Evolutionary conservation across 2,113 vertebrate genomes (phyloP).

Genomic region (Gallinago undulata): DNA sequence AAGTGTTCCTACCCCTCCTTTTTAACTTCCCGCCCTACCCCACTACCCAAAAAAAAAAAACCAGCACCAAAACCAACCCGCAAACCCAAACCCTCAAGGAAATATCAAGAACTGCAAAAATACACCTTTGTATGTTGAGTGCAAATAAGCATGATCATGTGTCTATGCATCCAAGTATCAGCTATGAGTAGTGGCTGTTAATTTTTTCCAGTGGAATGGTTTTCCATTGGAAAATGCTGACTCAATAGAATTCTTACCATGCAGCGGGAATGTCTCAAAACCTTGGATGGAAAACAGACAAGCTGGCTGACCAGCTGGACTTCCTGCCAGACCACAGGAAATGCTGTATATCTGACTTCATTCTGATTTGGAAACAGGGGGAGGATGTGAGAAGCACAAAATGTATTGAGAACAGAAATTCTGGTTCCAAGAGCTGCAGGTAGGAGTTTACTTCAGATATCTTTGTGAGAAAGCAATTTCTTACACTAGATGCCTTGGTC

Average conservation of each 20-base stretch:
- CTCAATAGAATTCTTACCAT: neutral
- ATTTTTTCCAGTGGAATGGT: neutral
- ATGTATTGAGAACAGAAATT: neutral
- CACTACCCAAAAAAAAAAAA: neutral
- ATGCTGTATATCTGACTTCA: neutral
- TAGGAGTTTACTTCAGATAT: neutral
- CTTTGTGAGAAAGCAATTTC: neutral
- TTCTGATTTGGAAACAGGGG: neutral
- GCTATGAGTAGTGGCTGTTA: neutral
- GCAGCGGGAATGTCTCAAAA: neutral
- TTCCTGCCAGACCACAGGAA: neutral
- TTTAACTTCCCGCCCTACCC: neutral
- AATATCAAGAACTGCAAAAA: neutral
- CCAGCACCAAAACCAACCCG: neutral
- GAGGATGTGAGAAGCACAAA: neutral
- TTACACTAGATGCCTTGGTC: neutral
- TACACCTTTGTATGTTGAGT: neutral
- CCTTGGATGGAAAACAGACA: neutral
- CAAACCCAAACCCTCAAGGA: neutral
- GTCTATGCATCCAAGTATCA: neutral
- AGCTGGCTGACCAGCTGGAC: neutral
- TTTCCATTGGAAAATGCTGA: neutral
- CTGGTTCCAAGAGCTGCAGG: neutral
- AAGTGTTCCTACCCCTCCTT: neutral
- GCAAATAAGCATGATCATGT: neutral